phyloP scores from a whole-genome alignment of 2,113 vertebrate species.

The Empidonax traillii region DNA sequence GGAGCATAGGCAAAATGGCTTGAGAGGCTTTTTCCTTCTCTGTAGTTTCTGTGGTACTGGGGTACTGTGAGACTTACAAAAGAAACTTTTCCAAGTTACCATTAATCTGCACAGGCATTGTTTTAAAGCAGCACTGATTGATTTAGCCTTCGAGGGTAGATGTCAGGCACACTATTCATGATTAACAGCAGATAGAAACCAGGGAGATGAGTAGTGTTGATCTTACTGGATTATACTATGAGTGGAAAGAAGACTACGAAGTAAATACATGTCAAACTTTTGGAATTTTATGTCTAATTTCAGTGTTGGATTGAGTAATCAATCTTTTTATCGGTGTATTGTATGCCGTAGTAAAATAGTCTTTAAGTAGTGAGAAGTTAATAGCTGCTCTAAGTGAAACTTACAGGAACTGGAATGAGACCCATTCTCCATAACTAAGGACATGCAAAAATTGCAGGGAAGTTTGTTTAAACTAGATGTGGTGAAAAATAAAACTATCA shows the following conservation, averaged over 20 bases:
- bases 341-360: not conserved
- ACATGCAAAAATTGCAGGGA: not conserved
- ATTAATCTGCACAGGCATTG: not conserved
- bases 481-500: not conserved
- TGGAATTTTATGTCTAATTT: not conserved
- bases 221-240: not conserved
- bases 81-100: not conserved
- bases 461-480: constrained; percentile 4
- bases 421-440: not conserved
- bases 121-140: not conserved
- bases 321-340: not conserved
- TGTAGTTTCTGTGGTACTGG: not conserved
- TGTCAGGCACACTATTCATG: not conserved
- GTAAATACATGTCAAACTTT: constrained; percentile 15
- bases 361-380: not conserved
- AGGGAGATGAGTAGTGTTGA: not conserved
- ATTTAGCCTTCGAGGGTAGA: not conserved
- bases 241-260: not conserved
- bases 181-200: constrained; percentile 5
- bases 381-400: constrained; percentile 13
- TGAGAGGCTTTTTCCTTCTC: not conserved
- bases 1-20: not conserved
- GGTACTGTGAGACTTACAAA: not conserved
- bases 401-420: not conserved
- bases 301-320: not conserved